phyloP scores from a whole-genome alignment of 2,888 invertebrate species.

The Biston betularia region DNA sequence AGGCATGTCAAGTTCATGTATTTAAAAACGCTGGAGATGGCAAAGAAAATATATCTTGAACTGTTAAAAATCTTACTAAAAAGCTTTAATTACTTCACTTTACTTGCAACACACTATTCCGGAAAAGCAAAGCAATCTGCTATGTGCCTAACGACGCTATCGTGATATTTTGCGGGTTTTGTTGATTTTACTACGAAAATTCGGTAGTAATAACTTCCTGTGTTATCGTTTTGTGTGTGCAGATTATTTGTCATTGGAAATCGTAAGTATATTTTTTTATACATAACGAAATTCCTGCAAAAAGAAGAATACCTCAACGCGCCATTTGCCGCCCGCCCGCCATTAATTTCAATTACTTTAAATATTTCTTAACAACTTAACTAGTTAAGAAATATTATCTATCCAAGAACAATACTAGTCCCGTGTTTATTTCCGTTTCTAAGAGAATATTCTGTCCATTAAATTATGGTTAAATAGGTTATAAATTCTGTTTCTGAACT shows the following conservation, averaged over 20 bases:
- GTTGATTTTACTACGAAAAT: constrained; percentile 53
- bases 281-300: constrained; percentile 37
- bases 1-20: too few relatives aligned
- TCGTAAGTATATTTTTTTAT: constrained; percentile 62
- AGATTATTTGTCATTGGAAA: constrained; percentile 50
- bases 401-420: not conserved
- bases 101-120: constrained; percentile 39
- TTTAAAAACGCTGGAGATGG: too few relatives aligned
- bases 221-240: constrained; percentile 56
- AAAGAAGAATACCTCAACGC: constrained; percentile 50
- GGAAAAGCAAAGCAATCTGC: constrained; percentile 57
- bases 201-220: constrained; percentile 55
- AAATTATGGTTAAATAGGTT: not conserved
- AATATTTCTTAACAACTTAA: not conserved
- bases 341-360: constrained; percentile 58
- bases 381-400: not conserved
- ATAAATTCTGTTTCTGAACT: not conserved
- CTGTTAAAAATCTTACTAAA: too few relatives aligned
- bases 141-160: constrained; percentile 65
- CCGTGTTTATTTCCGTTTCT: not conserved
- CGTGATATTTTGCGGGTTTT: constrained; percentile 54
- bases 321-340: constrained; percentile 77
- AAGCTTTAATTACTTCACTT: not conserved
- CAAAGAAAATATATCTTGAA: too few relatives aligned
- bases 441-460: not conserved